Percentiles rank a stretch among this genome's conserved stretches.
Evolutionary conservation across 2,113 vertebrate genomes (phyloP).

Genomic region (Indri indri): DNA sequence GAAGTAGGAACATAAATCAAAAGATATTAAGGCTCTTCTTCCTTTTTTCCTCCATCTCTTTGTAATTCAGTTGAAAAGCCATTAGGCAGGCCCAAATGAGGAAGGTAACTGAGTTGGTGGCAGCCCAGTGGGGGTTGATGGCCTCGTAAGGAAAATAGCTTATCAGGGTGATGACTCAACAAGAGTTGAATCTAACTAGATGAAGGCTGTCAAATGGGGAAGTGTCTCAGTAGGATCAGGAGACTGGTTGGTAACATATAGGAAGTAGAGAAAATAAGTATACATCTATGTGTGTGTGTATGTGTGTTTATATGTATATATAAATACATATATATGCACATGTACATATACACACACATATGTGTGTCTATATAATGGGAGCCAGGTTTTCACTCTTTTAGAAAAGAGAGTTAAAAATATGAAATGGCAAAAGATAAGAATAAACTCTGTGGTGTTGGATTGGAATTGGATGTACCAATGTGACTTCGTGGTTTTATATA

Average conservation of each 20-base stretch:
- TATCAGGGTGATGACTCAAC: background rate
- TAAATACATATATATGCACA: too few species aligned
- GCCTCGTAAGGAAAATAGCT: background rate
- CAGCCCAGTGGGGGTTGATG: background rate
- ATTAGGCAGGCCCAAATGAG: background rate
- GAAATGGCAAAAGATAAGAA: background rate
- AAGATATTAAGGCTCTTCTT: background rate
- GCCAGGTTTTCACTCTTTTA: background rate
- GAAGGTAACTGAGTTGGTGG: background rate
- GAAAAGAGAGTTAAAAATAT: background rate
- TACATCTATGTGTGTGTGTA: background rate
- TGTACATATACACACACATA: background rate
- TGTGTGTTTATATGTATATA: background rate
- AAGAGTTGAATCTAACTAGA: background rate
- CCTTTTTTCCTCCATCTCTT: background rate
- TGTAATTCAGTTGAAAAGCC: background rate
- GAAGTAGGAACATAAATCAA: background rate
- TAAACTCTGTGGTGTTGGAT: background rate
- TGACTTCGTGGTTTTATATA: background rate
- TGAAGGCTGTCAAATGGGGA: background rate
- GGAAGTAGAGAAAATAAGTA: background rate
- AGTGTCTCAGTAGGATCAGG: background rate
- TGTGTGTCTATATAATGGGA: background rate
- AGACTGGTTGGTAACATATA: background rate
- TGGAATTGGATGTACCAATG: conserved; percentile 15